A percentile compares a stretch with the other conserved stretches of the same genome.
These are phyloP conservation scores for Stictonetta naevosa DNA, from an alignment of 2,113 vertebrate genomes.

Conservation along the genomic window DNA sequence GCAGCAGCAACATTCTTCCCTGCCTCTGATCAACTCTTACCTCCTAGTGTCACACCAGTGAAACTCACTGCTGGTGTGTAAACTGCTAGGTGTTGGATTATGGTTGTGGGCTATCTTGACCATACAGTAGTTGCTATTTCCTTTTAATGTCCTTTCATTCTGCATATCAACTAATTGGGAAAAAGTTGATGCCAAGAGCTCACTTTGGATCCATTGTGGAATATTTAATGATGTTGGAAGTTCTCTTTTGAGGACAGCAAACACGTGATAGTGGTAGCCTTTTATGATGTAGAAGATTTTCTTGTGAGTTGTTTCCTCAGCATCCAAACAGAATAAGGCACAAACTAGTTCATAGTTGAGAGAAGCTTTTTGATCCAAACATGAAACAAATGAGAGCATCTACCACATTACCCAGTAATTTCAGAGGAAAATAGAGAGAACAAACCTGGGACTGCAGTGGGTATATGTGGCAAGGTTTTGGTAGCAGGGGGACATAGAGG, in stretches of 20 bases:
- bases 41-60: neutral
- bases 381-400: neutral
- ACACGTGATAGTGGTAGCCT: neutral
- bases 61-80: neutral
- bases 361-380: neutral
- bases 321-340: neutral
- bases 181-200: neutral
- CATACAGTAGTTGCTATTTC: neutral
- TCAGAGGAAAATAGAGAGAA: neutral
- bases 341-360: neutral
- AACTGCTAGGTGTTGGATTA: neutral
- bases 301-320: neutral
- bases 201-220: neutral
- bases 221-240: neutral
- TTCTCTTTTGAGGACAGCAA: neutral
- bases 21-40: accelerated
- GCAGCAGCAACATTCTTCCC: neutral
- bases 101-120: neutral
- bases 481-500: too few relatives aligned
- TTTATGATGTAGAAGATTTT: neutral
- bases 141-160: neutral
- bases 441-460: neutral
- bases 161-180: neutral
- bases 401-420: neutral
- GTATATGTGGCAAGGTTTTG: too few relatives aligned